Evolutionary conservation across 2,888 invertebrate genomes (phyloP).

Genomic region (Griposia aprilina): DNA sequence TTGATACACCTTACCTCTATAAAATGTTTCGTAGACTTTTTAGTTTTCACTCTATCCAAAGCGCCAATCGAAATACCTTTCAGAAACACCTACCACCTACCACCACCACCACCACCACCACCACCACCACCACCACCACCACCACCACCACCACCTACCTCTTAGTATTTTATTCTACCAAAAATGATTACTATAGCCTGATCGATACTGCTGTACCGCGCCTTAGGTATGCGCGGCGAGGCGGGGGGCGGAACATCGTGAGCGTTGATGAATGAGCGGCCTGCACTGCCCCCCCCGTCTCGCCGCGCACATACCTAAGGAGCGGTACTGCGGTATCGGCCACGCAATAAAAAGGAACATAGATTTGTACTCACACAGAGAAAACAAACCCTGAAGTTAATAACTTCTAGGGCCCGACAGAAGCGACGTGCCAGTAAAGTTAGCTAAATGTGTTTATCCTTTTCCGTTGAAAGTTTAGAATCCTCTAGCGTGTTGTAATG

Average conservation of each 20-base stretch:
- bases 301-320: too few species aligned
- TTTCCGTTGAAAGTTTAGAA: slow-evolving; percentile 37
- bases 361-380: slow-evolving; percentile 3
- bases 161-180: too few species aligned
- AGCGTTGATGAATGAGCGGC: too few species aligned
- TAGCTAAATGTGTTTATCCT: slow-evolving; percentile 37
- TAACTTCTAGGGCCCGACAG: slow-evolving; percentile 30
- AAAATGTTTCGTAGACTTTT: background rate
- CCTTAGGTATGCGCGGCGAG: too few species aligned
- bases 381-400: slow-evolving; percentile 26
- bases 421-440: slow-evolving; percentile 40
- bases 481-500: slow-evolving; percentile 15
- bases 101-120: too few species aligned
- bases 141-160: too few species aligned
- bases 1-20: background rate
- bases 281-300: too few species aligned
- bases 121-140: too few species aligned
- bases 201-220: too few species aligned
- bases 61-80: background rate
- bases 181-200: background rate
- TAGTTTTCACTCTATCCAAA: background rate
- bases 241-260: too few species aligned
- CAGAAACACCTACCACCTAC: too few species aligned
- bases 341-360: background rate
- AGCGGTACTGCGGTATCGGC: too few species aligned